These are phyloP conservation scores for Heliconius melpomene DNA, from an alignment of 1,140 invertebrate species.

Conservation along the genomic window DNA sequence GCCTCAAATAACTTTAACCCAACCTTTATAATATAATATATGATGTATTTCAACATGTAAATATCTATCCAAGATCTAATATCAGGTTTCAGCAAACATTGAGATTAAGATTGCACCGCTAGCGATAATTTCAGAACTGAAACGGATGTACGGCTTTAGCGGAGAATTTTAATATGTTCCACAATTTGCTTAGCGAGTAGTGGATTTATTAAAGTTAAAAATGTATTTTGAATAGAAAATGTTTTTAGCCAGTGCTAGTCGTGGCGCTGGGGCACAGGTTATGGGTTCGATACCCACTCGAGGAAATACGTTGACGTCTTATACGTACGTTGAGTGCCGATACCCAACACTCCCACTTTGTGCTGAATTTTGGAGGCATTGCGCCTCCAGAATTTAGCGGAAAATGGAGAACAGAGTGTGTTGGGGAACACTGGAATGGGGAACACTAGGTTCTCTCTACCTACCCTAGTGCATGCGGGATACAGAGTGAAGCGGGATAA, in stretches of 20 bases:
- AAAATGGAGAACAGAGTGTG: background rate
- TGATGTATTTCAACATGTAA: background rate
- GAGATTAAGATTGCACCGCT: slow-evolving; percentile 39
- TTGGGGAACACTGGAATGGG: too few relatives aligned
- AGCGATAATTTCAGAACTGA: slow-evolving; percentile 30
- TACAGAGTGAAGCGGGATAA: background rate
- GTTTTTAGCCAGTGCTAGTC: background rate
- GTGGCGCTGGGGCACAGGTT: background rate
- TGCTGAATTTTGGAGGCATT: too few relatives aligned
- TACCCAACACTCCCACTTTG: background rate
- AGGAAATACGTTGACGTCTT: background rate
- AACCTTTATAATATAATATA: background rate
- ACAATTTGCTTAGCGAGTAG: background rate
- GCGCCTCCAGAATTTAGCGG: background rate
- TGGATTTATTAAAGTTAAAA: slow-evolving; percentile 2
- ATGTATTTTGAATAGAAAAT: background rate
- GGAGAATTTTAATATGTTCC: background rate
- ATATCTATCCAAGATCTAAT: slow-evolving; percentile 34
- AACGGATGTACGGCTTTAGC: background rate
- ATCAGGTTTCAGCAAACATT: slow-evolving; percentile 44
- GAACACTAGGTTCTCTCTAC: too few relatives aligned
- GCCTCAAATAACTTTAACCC: background rate
- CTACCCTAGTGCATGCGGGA: too few relatives aligned
- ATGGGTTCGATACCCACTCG: background rate
- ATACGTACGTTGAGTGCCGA: background rate